Evolutionary conservation across 2,888 invertebrate species (phyloP).

Genomic region (Apodemia mormo): DNA sequence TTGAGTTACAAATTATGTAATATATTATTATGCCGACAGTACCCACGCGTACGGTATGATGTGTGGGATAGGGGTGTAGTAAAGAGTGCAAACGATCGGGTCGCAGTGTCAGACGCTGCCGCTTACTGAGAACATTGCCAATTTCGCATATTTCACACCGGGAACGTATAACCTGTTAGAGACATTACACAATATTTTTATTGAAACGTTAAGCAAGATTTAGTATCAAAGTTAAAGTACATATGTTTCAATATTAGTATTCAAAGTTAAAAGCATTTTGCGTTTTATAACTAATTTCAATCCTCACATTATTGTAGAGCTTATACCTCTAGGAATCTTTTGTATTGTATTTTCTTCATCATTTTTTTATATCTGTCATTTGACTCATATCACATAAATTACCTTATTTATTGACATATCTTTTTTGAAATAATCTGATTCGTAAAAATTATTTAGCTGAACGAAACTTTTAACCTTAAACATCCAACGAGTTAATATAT

Average conservation of each 20-base stretch:
- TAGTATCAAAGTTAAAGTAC: not conserved
- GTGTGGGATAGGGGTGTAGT: conserved; percentile 75
- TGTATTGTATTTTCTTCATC: too few species aligned
- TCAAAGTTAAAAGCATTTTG: not conserved
- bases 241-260: not conserved
- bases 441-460: too few species aligned
- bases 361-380: too few species aligned
- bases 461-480: too few species aligned
- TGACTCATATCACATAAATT: too few species aligned
- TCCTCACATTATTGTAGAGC: too few species aligned
- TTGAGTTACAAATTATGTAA: not conserved
- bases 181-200: conserved; percentile 33
- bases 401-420: too few species aligned
- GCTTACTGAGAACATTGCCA: conserved; percentile 65
- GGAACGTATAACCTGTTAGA: conserved; percentile 29
- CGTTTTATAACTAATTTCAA: too few species aligned
- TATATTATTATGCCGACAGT: conserved; percentile 44
- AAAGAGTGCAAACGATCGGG: conserved; percentile 79
- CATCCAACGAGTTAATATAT: too few species aligned
- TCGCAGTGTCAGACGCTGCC: conserved; percentile 64
- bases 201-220: conserved; percentile 20
- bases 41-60: conserved; percentile 49
- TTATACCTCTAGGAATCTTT: too few species aligned
- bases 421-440: too few species aligned
- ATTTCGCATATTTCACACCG: conserved; percentile 48